phyloP scores from a whole-genome alignment of 2,888 invertebrate genomes.

The Acleris sparsana region DNA sequence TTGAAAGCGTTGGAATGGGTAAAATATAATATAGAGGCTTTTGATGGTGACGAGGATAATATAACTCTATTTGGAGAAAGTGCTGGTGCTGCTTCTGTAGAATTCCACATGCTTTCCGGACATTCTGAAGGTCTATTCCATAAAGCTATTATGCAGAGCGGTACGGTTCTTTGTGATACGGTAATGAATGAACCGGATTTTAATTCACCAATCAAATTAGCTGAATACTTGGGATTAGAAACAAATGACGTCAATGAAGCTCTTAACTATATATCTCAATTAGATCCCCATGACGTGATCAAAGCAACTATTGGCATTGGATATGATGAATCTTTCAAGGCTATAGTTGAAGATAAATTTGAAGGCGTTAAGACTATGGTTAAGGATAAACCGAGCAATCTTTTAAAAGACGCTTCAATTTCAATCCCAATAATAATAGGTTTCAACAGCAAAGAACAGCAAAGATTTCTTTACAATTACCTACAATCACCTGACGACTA shows the following conservation, averaged over 20 bases:
- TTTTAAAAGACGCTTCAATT: constrained; percentile 5
- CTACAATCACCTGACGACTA: constrained; percentile 37
- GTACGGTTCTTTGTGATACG: constrained; percentile 35
- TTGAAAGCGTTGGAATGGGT: constrained; percentile 36
- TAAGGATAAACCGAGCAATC: constrained; percentile 17
- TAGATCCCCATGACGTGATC: constrained; percentile 23
- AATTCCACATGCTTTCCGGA: constrained; percentile 36
- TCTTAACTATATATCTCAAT: constrained; percentile 29
- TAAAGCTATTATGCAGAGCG: constrained; percentile 43
- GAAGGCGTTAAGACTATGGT: constrained; percentile 24
- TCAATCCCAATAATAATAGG: constrained; percentile 22
- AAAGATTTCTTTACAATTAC: constrained; percentile 9
- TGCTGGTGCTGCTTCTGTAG: constrained; percentile 37
- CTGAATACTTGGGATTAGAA: constrained; percentile 34
- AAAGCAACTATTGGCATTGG: constrained; percentile 20
- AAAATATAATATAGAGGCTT: constrained; percentile 36
- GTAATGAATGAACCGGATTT: constrained; percentile 34
- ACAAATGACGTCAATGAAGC: constrained; percentile 38
- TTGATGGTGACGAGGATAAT: constrained; percentile 36
- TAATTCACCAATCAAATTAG: constrained; percentile 36
- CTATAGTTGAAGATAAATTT: constrained; percentile 15
- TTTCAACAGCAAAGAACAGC: constrained; percentile 23
- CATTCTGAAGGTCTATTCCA: constrained; percentile 36
- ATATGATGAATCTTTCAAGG: constrained; percentile 21
- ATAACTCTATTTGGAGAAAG: constrained; percentile 39